Percentiles rank a stretch among this genome's conserved stretches.
These are phyloP conservation scores for Opisthocomus hoazin DNA, from an alignment of 2,113 vertebrate species.

Conservation along the genomic window DNA sequence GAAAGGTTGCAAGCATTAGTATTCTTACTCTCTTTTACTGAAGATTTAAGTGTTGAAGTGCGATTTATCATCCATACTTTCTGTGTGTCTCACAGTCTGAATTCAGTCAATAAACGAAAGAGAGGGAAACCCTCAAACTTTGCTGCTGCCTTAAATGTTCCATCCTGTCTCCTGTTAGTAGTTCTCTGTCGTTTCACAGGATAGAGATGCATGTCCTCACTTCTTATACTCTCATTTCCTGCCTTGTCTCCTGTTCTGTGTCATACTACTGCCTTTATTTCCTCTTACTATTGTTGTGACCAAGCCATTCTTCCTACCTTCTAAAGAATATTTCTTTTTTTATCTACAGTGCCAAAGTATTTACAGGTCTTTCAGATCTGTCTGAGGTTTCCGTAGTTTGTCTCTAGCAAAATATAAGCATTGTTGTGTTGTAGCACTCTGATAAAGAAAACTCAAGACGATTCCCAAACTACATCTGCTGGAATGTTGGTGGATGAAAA, in stretches of 20 bases:
- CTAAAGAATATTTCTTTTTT: background rate
- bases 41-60: background rate
- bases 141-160: background rate
- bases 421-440: background rate
- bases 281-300: slow-evolving; percentile 30
- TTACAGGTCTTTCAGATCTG: background rate
- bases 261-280: slow-evolving; percentile 5
- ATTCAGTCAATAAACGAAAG: background rate
- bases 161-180: background rate
- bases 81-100: background rate
- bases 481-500: background rate
- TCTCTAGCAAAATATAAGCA: background rate
- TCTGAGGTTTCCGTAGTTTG: background rate
- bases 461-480: background rate
- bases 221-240: background rate
- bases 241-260: background rate
- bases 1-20: background rate
- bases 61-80: background rate
- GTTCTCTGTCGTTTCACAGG: background rate
- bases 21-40: background rate
- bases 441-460: background rate
- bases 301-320: slow-evolving; percentile 1
- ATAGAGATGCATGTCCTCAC: background rate
- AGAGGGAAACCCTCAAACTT: background rate
- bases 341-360: background rate